Conservation (phyloP, 35 echinoderm and acorn worm species). For the Lytechinus variegatus region DNA sequence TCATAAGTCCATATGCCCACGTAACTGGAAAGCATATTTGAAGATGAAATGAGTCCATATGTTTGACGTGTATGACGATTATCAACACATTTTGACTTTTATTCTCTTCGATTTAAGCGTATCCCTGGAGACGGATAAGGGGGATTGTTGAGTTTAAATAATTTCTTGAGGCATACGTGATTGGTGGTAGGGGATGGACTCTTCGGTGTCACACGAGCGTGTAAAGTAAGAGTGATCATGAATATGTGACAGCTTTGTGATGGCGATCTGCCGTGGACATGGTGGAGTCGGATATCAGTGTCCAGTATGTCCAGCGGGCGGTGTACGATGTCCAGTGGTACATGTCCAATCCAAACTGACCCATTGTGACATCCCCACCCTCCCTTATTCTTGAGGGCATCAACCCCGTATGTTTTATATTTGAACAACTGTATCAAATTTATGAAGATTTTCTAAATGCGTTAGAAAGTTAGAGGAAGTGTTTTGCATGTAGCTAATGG, state of each 20-base stretch:
- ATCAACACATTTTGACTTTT: conserved; percentile 16
- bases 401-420: background rate
- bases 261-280: background rate
- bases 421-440: background rate
- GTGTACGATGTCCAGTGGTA: background rate
- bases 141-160: background rate
- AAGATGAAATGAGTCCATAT: conserved; percentile 9
- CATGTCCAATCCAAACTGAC: background rate
- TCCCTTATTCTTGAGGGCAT: background rate
- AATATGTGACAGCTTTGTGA: conserved; percentile 18
- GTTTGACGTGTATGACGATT: conserved; percentile 43
- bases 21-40: background rate
- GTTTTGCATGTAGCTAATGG: conserved; percentile 6
- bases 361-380: background rate
- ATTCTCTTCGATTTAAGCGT: background rate
- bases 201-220: background rate
- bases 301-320: background rate
- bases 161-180: background rate
- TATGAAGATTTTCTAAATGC: background rate
- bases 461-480: background rate
- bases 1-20: background rate
- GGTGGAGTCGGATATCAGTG: conserved; percentile 8
- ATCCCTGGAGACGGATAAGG: background rate
- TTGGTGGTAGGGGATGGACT: background rate
- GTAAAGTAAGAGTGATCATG: background rate